These are phyloP conservation scores for Crotalus helleri DNA, from an alignment of 2,113 vertebrate genomes.

Conservation along the genomic window DNA sequence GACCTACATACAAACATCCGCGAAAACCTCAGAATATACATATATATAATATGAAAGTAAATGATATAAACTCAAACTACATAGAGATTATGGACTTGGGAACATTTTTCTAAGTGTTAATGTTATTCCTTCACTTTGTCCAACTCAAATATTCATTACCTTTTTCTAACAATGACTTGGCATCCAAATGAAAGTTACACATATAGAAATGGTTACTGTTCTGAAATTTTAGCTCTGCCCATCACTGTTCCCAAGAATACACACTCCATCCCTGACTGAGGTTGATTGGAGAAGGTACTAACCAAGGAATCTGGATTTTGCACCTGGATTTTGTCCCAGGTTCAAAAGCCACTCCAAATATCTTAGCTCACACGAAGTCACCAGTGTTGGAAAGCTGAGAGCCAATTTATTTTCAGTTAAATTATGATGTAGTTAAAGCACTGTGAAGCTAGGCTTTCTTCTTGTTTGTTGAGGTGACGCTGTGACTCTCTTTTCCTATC, in stretches of 20 bases:
- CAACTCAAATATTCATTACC: not conserved
- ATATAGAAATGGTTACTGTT: not conserved
- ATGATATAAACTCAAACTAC: not conserved
- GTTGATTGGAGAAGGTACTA: not conserved
- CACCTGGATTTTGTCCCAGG: not conserved
- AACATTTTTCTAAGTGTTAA: not conserved
- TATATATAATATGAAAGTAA: not conserved
- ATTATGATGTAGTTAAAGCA: not conserved
- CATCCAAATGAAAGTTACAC: not conserved
- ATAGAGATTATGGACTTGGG: not conserved
- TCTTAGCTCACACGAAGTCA: not conserved
- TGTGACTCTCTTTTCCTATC: not conserved
- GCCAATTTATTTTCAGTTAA: not conserved
- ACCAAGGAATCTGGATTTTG: not conserved
- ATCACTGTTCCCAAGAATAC: not conserved
- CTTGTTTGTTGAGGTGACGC: not conserved
- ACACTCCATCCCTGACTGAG: not conserved
- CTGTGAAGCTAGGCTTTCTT: not conserved
- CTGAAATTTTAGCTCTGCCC: not conserved
- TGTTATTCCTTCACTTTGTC: not conserved
- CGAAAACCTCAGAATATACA: too few relatives aligned
- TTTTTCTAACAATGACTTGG: not conserved
- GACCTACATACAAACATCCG: too few relatives aligned
- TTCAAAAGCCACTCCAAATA: not conserved
- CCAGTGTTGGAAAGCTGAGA: not conserved